phyloP scores from a whole-genome alignment of 1,140 invertebrate species.

The Stegodyphus dumicola region DNA sequence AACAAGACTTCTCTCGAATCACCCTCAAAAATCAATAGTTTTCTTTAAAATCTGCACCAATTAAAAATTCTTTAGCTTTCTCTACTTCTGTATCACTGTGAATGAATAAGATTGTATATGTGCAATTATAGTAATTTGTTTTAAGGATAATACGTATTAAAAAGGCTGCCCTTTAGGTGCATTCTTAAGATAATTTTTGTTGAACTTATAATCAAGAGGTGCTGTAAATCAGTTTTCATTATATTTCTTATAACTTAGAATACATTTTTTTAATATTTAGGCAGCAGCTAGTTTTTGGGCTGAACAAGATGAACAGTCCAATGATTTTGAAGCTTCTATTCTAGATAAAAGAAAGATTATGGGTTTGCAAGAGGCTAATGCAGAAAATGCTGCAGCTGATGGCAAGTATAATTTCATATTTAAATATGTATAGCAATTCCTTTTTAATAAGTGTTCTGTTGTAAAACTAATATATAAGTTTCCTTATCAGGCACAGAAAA shows the following conservation, averaged over 20 bases:
- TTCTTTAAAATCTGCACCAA: too few relatives aligned
- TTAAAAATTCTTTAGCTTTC: too few relatives aligned
- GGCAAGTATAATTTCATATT: slow-evolving; percentile 15
- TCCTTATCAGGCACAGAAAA: slow-evolving; percentile 54
- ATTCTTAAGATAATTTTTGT: too few relatives aligned
- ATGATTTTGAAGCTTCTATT: slow-evolving; percentile 67
- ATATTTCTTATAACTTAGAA: neutral
- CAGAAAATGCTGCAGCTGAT: slow-evolving; percentile 45
- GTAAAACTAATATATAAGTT: neutral
- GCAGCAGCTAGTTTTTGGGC: slow-evolving; percentile 55
- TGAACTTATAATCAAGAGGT: too few relatives aligned
- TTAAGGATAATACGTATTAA: too few relatives aligned
- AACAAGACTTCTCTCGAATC: too few relatives aligned
- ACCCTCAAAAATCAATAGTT: too few relatives aligned
- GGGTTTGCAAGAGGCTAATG: slow-evolving; percentile 50
- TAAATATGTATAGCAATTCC: neutral
- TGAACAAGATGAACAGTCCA: slow-evolving; percentile 59
- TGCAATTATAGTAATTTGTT: too few relatives aligned
- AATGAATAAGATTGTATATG: too few relatives aligned
- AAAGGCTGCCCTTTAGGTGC: too few relatives aligned
- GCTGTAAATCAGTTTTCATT: too few relatives aligned
- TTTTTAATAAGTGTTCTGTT: neutral
- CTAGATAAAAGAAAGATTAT: slow-evolving; percentile 65
- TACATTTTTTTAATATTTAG: slow-evolving; percentile 24
- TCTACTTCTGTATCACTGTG: too few relatives aligned